These are phyloP conservation scores for Hypsibius dujardini DNA, from an alignment of 1,140 invertebrate species.

Conservation along the genomic window DNA sequence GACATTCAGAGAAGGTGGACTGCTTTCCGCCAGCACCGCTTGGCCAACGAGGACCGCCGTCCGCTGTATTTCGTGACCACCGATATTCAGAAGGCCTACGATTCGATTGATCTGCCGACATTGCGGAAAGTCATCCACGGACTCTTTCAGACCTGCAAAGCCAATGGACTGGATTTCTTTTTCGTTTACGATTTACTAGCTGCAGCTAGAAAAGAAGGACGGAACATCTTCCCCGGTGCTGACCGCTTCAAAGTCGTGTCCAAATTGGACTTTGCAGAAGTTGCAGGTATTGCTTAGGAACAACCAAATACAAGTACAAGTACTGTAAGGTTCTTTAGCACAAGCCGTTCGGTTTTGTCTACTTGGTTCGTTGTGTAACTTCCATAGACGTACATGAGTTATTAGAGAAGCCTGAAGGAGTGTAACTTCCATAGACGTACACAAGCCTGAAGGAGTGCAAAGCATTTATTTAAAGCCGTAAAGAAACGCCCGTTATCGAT, in stretches of 20 bases:
- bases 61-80: neutral
- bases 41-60: neutral
- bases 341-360: no score
- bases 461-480: no score
- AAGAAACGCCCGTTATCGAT: no score
- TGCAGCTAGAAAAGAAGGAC: neutral
- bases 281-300: neutral
- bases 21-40: neutral
- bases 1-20: neutral
- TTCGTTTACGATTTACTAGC: neutral
- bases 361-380: no score
- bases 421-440: no score
- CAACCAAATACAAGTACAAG: no score
- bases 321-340: no score
- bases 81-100: slow-evolving; percentile 5
- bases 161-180: neutral
- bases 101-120: neutral
- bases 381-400: no score
- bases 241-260: neutral
- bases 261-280: neutral
- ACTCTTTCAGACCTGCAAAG: neutral
- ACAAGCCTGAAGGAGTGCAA: no score
- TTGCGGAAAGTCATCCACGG: neutral
- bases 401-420: no score
- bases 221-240: neutral